A percentile compares a stretch with the other conserved stretches of the same genome.
phyloP scores from a whole-genome alignment of 2,797 vertebrate species.

The Megalops cyprinoides region DNA sequence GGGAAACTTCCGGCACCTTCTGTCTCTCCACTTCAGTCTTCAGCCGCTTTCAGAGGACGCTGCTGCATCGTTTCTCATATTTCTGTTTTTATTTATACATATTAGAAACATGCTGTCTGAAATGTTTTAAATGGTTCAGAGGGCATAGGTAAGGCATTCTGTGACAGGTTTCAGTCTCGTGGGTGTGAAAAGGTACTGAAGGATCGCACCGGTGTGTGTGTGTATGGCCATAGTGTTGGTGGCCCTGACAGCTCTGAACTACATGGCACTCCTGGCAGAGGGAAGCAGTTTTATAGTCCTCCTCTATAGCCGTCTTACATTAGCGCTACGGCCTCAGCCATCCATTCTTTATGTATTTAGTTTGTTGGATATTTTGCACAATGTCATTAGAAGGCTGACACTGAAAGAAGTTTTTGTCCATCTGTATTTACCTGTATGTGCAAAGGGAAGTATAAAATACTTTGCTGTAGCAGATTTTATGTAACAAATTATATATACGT shows the following conservation, averaged over 20 bases:
- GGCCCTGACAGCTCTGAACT: constrained; percentile 51
- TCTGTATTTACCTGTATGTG: constrained; percentile 72
- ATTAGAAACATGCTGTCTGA: constrained; percentile 78
- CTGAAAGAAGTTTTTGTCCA: constrained; percentile 70
- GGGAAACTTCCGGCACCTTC: constrained; percentile 52
- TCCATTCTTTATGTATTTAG: constrained; percentile 80
- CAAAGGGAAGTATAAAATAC: constrained; percentile 78
- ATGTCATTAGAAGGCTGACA: constrained; percentile 69
- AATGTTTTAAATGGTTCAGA: constrained; percentile 85
- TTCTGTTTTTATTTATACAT: constrained; percentile 91
- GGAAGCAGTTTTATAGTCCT: constrained; percentile 73
- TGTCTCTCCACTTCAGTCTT: constrained; percentile 76
- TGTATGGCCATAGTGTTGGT: neutral
- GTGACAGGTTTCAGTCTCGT: constrained; percentile 35
- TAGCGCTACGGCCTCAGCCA: constrained; percentile 73
- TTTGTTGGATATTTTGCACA: constrained; percentile 80
- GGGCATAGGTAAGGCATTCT: constrained; percentile 68
- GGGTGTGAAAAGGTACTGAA: neutral
- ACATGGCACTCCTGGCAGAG: constrained; percentile 61
- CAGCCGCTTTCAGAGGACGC: constrained; percentile 83
- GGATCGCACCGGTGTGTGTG: neutral
- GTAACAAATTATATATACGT: constrained; percentile 79
- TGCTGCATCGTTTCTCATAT: constrained; percentile 77
- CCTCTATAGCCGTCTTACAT: constrained; percentile 68
- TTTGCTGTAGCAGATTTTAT: constrained; percentile 83